Base-by-base conservation (phyloP, 1,140 invertebrate genomes). In the Drosophila parvula region DNA sequence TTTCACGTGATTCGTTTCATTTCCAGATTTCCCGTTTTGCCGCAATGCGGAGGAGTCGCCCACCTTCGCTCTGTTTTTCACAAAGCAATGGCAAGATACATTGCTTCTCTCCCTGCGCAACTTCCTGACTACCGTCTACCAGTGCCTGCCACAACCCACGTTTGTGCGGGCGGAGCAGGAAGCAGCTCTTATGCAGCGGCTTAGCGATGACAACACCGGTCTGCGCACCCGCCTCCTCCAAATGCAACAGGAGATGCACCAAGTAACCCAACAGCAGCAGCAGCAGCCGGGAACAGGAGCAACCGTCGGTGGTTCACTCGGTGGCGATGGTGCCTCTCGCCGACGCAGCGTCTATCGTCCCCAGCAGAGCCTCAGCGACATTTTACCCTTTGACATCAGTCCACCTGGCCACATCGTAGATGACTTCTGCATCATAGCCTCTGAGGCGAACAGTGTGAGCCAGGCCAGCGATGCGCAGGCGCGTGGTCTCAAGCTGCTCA, bases 81-180 rank as follows among this genome's bases (percentile, higher is more conserved):
- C 96, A 34, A 95, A 96, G 73, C 96, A 97, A 62, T 99, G 98
- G 98, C 98, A 99, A 91, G 98, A 99, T 89, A 98, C 97, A 44
- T 95, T 98, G 81, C 92, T 98, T 43, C 94, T 99, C n/a, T 98
- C 98, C 0, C 93, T 99, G 22, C 97, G 98, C 90, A 99, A 99
- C 93, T 97, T 99, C 86, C 93, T 99, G 40, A 96, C 97, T 27
- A 97, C 97, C 36, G 95, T 98, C 48, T 98, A 97, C 88, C 96
- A 97, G 93, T 96, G 96, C 89, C 95, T 97, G 94, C 96, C 95
- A 32, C 95, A 95, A 81, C 97, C 98, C 53, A 95, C 96, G 3
- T 94, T 99, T 38, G 94, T 97, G 41, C 96, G 95, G 64, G 97
- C 96, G 90, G 97, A 98, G 88, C 96, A 97, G 90, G 97, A 98